Evolutionary conservation across 2,113 vertebrate species (phyloP).

Genomic region (Salminus brasiliensis): DNA sequence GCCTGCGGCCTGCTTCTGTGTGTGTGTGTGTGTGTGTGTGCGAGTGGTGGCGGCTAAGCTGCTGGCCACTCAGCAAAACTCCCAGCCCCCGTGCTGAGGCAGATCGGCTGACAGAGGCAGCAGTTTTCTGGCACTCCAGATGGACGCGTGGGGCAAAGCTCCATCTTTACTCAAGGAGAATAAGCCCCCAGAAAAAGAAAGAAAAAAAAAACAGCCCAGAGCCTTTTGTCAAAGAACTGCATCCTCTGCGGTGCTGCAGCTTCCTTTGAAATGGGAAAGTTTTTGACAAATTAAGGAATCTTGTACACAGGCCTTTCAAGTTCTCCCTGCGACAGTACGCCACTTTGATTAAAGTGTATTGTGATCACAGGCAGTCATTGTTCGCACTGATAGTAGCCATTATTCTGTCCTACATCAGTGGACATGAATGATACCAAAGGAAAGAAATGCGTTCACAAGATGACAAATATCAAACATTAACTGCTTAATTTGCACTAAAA

Average conservation of each 20-base stretch:
- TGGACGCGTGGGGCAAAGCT: neutral
- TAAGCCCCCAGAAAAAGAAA: neutral
- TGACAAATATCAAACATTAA: neutral
- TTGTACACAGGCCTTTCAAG: neutral
- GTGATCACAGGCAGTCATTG: neutral
- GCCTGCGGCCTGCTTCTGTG: neutral
- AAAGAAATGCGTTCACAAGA: neutral
- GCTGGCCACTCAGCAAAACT: conserved; percentile 1
- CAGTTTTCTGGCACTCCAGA: neutral
- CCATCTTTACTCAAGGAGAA: neutral
- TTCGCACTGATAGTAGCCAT: neutral
- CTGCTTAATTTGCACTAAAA: neutral
- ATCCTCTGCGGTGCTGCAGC: neutral
- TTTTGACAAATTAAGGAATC: neutral
- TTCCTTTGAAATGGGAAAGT: neutral
- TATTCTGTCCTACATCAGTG: neutral
- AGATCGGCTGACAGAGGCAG: conserved; percentile 4
- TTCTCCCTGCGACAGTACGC: neutral
- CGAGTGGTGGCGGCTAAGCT: neutral
- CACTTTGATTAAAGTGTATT: neutral
- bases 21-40: no score
- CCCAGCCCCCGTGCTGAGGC: neutral
- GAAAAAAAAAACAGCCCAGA: neutral
- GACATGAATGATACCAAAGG: neutral
- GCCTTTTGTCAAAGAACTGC: conserved; percentile 6